A percentile compares a stretch with the other conserved stretches of the same genome.
These are phyloP conservation scores for Sparus aurata DNA, from an alignment of 2,797 vertebrate species.

Conservation along the genomic window DNA sequence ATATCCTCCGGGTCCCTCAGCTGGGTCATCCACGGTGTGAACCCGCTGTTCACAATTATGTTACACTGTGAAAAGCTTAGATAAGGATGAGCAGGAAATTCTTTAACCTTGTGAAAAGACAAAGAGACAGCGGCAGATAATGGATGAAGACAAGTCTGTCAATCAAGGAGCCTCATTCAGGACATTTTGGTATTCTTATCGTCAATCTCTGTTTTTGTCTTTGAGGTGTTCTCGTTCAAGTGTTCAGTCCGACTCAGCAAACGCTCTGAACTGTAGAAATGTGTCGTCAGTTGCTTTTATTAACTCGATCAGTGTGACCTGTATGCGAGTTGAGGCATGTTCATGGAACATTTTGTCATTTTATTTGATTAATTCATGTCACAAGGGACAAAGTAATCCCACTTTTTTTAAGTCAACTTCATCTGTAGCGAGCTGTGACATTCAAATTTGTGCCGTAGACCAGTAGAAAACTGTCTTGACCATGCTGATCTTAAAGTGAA, in stretches of 20 bases:
- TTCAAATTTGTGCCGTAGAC: background rate
- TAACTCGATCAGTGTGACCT: background rate
- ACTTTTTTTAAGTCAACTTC: too few species aligned
- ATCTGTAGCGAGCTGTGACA: background rate
- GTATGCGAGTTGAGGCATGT: too few species aligned
- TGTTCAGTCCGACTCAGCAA: background rate
- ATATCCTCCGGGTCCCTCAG: constrained; percentile 40
- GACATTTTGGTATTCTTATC: background rate
- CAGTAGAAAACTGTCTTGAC: background rate
- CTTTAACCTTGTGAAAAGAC: constrained; percentile 46
- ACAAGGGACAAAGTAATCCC: too few species aligned
- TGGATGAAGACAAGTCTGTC: constrained; percentile 7
- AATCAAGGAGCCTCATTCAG: background rate
- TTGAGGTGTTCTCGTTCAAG: too few species aligned
- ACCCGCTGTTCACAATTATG: constrained; percentile 61
- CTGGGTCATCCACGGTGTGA: constrained; percentile 41
- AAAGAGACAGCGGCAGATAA: constrained; percentile 3
- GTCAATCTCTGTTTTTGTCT: background rate
- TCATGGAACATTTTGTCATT: background rate
- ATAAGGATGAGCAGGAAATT: constrained; percentile 12
- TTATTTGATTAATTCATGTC: too few species aligned
- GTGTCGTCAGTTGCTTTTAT: background rate
- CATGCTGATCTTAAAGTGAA: background rate
- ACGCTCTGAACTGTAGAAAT: background rate
- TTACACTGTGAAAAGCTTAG: constrained; percentile 31